phyloP scores from a whole-genome alignment of 1,140 invertebrate species.

The Drosophila pseudoananassae region DNA sequence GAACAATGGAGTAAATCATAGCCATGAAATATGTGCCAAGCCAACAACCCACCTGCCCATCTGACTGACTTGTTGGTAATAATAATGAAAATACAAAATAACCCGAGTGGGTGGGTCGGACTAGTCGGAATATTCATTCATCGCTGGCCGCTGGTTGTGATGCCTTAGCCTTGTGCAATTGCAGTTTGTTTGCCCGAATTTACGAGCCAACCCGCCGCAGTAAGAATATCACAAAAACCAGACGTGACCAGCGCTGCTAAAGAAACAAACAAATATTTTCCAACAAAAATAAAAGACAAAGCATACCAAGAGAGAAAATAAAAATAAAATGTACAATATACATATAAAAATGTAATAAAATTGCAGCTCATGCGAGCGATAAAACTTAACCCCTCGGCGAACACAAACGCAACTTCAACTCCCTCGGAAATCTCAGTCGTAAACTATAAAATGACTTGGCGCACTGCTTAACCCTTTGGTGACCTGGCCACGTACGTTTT shows the following conservation, averaged over 20 bases:
- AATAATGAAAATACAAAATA: conserved; percentile 77
- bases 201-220: conserved; percentile 41
- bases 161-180: conserved; percentile 64
- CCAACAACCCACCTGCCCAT: conserved; percentile 11
- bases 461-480: conserved; percentile 56
- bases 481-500: not conserved
- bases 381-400: conserved; percentile 32
- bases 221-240: conserved; percentile 33
- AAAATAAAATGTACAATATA: conserved; percentile 17
- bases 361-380: conserved; percentile 72
- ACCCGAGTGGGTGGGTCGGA: conserved; percentile 32
- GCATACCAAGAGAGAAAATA: not conserved
- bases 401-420: conserved; percentile 3
- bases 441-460: conserved; percentile 76
- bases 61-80: conserved; percentile 60
- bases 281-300: conserved; percentile 37
- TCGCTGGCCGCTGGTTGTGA: conserved; percentile 4
- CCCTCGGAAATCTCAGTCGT: conserved; percentile 58
- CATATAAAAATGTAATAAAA: conserved; percentile 73
- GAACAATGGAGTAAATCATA: conserved; percentile 80
- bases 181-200: conserved; percentile 65
- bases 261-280: conserved; percentile 37
- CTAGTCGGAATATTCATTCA: conserved; percentile 34
- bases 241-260: conserved; percentile 64
- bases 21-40: conserved; percentile 79